phyloP scores from a whole-genome alignment of 2,888 invertebrate species.

The Pollenia griseotomentosa region DNA sequence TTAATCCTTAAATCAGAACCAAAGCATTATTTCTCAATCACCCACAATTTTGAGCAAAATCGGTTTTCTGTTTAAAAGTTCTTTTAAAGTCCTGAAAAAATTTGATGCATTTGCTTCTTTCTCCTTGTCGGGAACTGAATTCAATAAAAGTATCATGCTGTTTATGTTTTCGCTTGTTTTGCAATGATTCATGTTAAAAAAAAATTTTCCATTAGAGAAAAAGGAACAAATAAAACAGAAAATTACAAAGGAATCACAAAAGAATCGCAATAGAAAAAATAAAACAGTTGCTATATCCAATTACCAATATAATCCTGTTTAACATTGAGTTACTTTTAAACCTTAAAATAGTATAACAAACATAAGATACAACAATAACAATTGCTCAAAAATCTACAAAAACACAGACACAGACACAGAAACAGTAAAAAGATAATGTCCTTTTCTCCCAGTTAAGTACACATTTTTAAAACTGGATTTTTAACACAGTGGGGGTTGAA shows the following conservation, averaged over 20 bases:
- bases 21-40: no score
- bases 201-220: constrained; percentile 33
- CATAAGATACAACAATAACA: constrained; percentile 22
- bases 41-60: no score
- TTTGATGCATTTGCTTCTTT: constrained; percentile 1
- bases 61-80: neutral
- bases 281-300: constrained; percentile 76
- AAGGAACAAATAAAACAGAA: constrained; percentile 7
- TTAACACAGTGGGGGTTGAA: constrained; percentile 67
- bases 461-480: constrained; percentile 29
- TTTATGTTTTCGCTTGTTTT: constrained; percentile 40
- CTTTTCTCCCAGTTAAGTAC: constrained; percentile 8
- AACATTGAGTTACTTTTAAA: constrained; percentile 68
- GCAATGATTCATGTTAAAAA: constrained; percentile 21
- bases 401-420: neutral
- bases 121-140: neutral
- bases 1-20: no score
- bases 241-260: constrained; percentile 51
- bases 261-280: constrained; percentile 34
- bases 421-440: constrained; percentile 8
- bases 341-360: constrained; percentile 63
- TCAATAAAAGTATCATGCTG: constrained; percentile 67
- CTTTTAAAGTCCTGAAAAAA: constrained; percentile 20
- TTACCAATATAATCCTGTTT: constrained; percentile 74
- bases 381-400: constrained; percentile 10